These are phyloP conservation scores for Beaufortia kweichowensis DNA, from an alignment of 2,113 vertebrate genomes.

Conservation along the genomic window DNA sequence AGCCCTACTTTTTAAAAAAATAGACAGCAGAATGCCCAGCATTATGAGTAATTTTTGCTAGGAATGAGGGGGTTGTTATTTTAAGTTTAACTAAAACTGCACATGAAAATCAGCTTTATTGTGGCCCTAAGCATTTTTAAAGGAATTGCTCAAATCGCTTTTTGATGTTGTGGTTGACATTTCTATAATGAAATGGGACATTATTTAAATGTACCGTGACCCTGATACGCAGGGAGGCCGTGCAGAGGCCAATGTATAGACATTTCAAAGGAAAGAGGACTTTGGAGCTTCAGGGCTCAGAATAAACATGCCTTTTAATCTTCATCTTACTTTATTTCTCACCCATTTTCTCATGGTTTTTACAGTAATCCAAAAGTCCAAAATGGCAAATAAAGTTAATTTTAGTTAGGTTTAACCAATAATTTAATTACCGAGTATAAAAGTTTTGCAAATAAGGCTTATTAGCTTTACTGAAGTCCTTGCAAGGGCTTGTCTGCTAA, in stretches of 20 bases:
- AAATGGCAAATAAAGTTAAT: too few relatives aligned
- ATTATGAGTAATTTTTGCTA: neutral
- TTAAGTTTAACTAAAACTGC: slow-evolving; percentile 38
- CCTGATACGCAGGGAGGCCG: slow-evolving; percentile 23
- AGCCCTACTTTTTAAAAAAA: slow-evolving; percentile 11
- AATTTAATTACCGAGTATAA: neutral
- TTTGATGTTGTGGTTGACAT: slow-evolving; percentile 44
- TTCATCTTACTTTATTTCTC: neutral
- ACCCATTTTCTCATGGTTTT: neutral
- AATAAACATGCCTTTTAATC: slow-evolving; percentile 3
- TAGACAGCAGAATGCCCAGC: neutral
- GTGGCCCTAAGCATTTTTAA: slow-evolving; percentile 23
- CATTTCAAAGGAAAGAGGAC: slow-evolving; percentile 39
- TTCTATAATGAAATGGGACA: slow-evolving; percentile 28
- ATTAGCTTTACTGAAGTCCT: neutral
- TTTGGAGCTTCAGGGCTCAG: slow-evolving; percentile 19
- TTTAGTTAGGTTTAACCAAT: too few relatives aligned
- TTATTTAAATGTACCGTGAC: slow-evolving; percentile 27
- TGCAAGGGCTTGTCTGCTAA: slow-evolving; percentile 2
- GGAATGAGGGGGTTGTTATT: slow-evolving; percentile 32
- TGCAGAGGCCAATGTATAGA: slow-evolving; percentile 16
- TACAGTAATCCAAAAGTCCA: too few relatives aligned
- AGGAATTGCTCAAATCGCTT: slow-evolving; percentile 35
- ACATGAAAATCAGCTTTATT: slow-evolving; percentile 35
- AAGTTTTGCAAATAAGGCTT: neutral